Evolutionary conservation across 2,113 vertebrate species (phyloP).

Genomic region (Trichechus manatus): DNA sequence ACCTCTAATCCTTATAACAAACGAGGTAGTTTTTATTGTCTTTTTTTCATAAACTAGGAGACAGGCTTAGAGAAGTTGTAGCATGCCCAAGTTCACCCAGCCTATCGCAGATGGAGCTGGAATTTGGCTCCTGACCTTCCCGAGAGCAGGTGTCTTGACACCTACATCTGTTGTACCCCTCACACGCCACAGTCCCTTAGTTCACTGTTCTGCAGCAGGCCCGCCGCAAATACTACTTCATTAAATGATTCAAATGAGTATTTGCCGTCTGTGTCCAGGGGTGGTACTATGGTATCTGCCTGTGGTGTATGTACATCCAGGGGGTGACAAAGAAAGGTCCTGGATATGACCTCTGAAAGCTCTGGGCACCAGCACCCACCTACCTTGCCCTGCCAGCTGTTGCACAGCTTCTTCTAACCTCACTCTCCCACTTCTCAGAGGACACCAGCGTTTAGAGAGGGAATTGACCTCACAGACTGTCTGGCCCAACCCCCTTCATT

Average conservation of each 20-base stretch:
- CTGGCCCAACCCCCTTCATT: not conserved
- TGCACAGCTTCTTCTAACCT: rapidly evolving
- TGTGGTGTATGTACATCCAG: no score
- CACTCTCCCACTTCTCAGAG: not conserved
- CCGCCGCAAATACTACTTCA: not conserved
- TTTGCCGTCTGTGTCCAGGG: not conserved
- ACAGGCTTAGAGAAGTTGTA: not conserved
- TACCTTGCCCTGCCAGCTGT: not conserved
- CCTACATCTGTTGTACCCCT: not conserved
- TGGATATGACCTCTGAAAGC: not conserved
- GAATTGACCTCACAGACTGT: not conserved
- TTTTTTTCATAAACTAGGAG: not conserved
- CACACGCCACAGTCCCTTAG: not conserved
- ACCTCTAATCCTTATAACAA: slow-evolving; percentile 1
- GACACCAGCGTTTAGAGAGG: not conserved
- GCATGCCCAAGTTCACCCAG: not conserved
- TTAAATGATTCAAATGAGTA: not conserved
- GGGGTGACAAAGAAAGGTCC: not conserved
- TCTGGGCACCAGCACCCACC: not conserved
- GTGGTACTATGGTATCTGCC: no score
- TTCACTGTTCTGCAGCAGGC: not conserved
- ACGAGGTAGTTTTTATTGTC: not conserved
- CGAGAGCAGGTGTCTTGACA: not conserved
- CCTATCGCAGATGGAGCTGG: not conserved
- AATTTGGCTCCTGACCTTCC: not conserved